Evolutionary conservation across 2,888 invertebrate genomes (phyloP), one percentile per base, ranked within the genome.

Genomic region (Tribolium freemani): DNA sequence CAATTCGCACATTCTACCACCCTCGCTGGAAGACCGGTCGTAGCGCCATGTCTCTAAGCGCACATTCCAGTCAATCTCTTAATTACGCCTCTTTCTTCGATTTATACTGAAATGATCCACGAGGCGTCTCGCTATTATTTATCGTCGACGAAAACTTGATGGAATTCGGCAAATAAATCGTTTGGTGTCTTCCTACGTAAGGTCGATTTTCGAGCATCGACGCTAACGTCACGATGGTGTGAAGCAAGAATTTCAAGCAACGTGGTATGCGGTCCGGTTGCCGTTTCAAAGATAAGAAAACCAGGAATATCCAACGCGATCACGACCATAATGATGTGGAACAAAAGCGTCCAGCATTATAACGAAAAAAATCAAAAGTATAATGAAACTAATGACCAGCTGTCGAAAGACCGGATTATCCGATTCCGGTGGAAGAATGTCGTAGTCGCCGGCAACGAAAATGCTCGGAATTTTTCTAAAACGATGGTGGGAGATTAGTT

Each of bases 171-270:
- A 50, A 50, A 63, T 50, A 31, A 31, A 50, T 51, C 31, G 63
- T 51, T 26, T 48, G 50, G 50, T 5, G 8, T 16, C 60, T 61
- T 48, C 60, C 48, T 10, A 6, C 50, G 9, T 63, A 63, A 63
- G 63, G 63, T 63, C 63, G 63, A 63, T 30, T 50, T 63, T 63
- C 63, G 63, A 51, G 21, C 16, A 50, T 63, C 51, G 13, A 31
- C 48, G 16, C 60, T 4, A 13, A 31, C 56, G 31, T 31, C 38
- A 44, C 79, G 79, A 76, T 77, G 79, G 82, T 79, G 81, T 80
- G 81, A 83, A 81, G 78, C 77, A 77, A 78, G 82, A 79, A 82
- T 81, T 81, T 80, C 80, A 57, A 73, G 72, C 76, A 69, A 74
- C 67, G 58, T 80, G 82, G 82, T 77, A 82, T 82, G 81, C 79